A percentile compares a stretch with the other conserved stretches of the same genome.
These are phyloP conservation scores for Pseudochirops cupreus DNA, from an alignment of 2,797 vertebrate species.

Conservation along the genomic window DNA sequence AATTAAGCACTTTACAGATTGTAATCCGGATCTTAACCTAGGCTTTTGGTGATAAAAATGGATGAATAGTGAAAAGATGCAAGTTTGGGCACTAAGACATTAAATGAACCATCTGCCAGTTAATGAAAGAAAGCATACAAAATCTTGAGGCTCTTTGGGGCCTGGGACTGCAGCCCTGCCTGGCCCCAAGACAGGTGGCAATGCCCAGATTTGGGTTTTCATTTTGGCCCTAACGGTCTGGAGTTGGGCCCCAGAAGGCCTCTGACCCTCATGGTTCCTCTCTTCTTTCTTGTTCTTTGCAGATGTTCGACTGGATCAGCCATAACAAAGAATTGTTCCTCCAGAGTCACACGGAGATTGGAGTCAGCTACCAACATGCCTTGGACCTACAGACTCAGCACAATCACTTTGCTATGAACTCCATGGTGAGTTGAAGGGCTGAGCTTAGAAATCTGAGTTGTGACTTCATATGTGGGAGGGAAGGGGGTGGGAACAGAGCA, in stretches of 20 bases:
- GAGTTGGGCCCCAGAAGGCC: not conserved
- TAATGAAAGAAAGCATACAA: not conserved
- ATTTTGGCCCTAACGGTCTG: not conserved
- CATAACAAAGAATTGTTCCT: conserved; percentile 99
- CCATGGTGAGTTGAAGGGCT: conserved; percentile 90
- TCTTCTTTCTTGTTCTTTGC: conserved; percentile 62
- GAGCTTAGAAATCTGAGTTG: not conserved
- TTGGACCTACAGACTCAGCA: conserved; percentile 98
- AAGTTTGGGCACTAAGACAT: not conserved
- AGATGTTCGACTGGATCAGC: conserved; percentile 99
- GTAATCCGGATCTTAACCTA: not conserved
- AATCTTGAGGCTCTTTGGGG: not conserved
- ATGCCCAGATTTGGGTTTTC: conserved; percentile 5
- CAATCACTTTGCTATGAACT: conserved; percentile 99
- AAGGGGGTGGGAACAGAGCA: fast-evolving
- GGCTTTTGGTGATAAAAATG: not conserved
- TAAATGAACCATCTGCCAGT: not conserved
- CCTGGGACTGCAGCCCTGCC: not conserved
- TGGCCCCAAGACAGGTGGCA: not conserved
- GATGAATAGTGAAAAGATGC: not conserved
- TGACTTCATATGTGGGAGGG: not conserved
- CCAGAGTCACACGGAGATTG: conserved; percentile 98
- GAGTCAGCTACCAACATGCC: conserved; percentile 96
- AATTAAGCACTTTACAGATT: not conserved
- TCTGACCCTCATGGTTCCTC: conserved; percentile 42